Conservation (phyloP, 2,888 invertebrate species). For the Lottia scabra region DNA sequence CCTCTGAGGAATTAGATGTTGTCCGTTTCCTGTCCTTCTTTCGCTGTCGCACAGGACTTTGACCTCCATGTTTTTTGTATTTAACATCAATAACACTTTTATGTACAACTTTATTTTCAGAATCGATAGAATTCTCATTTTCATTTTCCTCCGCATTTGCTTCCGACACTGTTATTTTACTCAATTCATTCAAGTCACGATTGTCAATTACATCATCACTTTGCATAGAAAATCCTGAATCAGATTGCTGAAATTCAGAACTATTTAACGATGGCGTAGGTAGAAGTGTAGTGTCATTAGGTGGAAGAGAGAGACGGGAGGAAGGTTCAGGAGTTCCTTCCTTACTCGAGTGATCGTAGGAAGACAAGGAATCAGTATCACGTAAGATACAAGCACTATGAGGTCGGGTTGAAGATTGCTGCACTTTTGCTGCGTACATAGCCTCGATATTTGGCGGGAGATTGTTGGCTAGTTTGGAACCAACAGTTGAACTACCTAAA, state of each 20-base stretch:
- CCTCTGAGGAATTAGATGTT: constrained; percentile 27
- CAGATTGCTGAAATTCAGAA: constrained; percentile 44
- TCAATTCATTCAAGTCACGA: background rate
- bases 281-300: background rate
- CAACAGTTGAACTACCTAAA: constrained; percentile 49
- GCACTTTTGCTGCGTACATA: constrained; percentile 1
- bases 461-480: constrained; percentile 47
- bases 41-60: background rate
- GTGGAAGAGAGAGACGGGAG: constrained; percentile 14
- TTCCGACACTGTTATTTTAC: background rate
- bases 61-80: background rate
- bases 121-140: constrained; percentile 31
- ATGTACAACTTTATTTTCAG: constrained; percentile 1
- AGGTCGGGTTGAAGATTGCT: background rate
- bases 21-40: background rate
- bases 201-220: constrained; percentile 38
- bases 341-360: constrained; percentile 12
- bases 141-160: background rate
- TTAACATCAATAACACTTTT: constrained; percentile 8
- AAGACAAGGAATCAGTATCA: constrained; percentile 17
- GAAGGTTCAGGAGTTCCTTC: constrained; percentile 14
- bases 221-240: constrained; percentile 54
- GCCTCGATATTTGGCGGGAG: constrained; percentile 13
- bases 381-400: constrained; percentile 7
- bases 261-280: constrained; percentile 28